Evolutionary conservation across 2,113 vertebrate genomes (phyloP), one percentile per base, ranked within the genome.

Genomic region (Osmerus eperlanus): DNA sequence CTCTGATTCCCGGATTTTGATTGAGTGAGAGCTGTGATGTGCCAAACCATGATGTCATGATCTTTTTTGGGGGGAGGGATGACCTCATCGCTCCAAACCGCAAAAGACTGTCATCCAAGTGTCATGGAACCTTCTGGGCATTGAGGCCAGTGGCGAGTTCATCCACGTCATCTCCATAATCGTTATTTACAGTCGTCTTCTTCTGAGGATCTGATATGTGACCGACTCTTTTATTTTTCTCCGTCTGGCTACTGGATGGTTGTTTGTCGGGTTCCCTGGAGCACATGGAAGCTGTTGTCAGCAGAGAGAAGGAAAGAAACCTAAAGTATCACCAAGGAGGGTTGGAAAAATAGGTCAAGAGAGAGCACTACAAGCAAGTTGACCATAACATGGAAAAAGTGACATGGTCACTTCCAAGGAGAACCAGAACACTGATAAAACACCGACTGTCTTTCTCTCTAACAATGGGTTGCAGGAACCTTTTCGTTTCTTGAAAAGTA

Each of bases 341-440:
- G 51, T 68, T 1, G 14, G 47, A 64, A 52, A 23, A 60, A 25
- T 2, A 18, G 19, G 60, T 72, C 81, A 83, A 74, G 78, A 67
- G 76, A 83, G 63, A 72, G 74, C 79, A 83, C 79, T 77, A 71
- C 80, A 72, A 25, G 80, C 78, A 59, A 77, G 79, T 77, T 87
- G 87, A 87, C 83, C 83, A 67, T 84, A 84, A 90, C 88, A 84
- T 81, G 88, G 86, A 91, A 90, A 91, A 78, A 89, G 80, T 89
- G 88, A 90, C 86, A 87, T 62, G 54, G 54, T 72, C 65, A 73
- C 41, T 11, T 78, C 78, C 74, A 69, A 80, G 67, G 74, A 65
- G 75, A 81, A 84, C 87, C 89, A 90, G 75, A 71, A 15, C 72
- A 71, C 78, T 83, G 88, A 90, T 87, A 88, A 82, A 79, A 56